phyloP scores from a whole-genome alignment of 2,113 vertebrate genomes.

The Sisor rabdophorus region DNA sequence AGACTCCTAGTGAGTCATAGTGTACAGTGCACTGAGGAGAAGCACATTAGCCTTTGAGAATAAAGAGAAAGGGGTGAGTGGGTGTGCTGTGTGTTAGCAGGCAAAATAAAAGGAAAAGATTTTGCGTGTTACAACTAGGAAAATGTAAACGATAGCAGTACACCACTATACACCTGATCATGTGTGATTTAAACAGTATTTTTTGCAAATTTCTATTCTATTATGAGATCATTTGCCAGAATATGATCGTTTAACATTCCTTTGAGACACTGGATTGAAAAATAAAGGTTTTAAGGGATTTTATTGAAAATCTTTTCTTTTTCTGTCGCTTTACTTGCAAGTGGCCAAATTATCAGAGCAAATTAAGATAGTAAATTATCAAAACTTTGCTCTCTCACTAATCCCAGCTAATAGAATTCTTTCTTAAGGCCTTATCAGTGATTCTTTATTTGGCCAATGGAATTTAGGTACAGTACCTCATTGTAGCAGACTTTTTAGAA shows the following conservation, averaged over 20 bases:
- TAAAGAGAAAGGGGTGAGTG: constrained; percentile 36
- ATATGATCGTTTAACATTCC: no score
- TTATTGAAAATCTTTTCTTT: neutral
- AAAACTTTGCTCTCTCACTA: neutral
- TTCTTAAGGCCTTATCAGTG: neutral
- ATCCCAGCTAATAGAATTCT: neutral
- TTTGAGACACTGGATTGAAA: neutral
- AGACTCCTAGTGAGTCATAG: constrained; percentile 35
- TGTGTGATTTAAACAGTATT: no score
- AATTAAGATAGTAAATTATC: no score
- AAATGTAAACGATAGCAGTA: neutral
- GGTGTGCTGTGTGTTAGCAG: constrained; percentile 45
- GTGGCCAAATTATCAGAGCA: neutral
- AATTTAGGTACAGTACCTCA: neutral
- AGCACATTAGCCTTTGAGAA: neutral
- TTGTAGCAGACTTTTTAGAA: neutral
- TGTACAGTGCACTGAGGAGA: constrained; percentile 32
- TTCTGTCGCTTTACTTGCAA: neutral
- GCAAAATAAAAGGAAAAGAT: constrained; percentile 12
- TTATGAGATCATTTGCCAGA: no score
- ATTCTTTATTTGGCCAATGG: neutral
- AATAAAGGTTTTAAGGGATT: neutral
- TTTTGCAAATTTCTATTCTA: no score
- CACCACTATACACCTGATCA: no score
- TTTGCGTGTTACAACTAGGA: neutral